These are phyloP conservation scores for Perca fluviatilis DNA, from an alignment of 2,113 vertebrate species.

Conservation along the genomic window DNA sequence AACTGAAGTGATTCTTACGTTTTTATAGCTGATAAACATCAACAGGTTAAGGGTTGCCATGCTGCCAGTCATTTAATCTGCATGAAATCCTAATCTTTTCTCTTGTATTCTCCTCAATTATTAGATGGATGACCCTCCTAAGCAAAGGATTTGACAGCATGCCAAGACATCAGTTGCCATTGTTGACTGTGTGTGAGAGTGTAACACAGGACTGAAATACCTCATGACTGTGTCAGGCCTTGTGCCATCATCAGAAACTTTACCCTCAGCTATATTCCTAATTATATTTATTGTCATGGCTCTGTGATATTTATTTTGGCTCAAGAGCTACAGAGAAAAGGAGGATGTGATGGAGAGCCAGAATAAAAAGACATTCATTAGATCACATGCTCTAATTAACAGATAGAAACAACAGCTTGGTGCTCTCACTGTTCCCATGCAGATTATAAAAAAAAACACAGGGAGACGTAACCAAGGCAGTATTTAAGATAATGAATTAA, in stretches of 20 bases:
- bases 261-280: constrained; percentile 17
- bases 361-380: constrained; percentile 47
- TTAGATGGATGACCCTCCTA: neutral
- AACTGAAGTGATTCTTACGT: no score
- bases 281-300: constrained; percentile 31
- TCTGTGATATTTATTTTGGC: constrained; percentile 43
- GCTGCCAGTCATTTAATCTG: neutral
- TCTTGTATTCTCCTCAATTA: neutral
- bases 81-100: neutral
- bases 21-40: neutral
- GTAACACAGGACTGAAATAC: constrained; percentile 39
- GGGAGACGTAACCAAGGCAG: neutral
- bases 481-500: fast-evolving
- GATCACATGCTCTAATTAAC: constrained; percentile 72
- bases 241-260: constrained; percentile 28
- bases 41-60: neutral
- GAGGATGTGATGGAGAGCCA: constrained; percentile 23
- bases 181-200: constrained; percentile 22
- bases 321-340: neutral
- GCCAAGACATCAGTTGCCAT: constrained; percentile 26
- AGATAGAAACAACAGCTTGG: constrained; percentile 23
- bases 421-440: neutral
- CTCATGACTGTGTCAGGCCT: constrained; percentile 36
- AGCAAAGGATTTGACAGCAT: neutral
- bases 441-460: neutral